Evolutionary conservation across 2,797 vertebrate species (phyloP).

Genomic region (Lepilemur septentrionalis): DNA sequence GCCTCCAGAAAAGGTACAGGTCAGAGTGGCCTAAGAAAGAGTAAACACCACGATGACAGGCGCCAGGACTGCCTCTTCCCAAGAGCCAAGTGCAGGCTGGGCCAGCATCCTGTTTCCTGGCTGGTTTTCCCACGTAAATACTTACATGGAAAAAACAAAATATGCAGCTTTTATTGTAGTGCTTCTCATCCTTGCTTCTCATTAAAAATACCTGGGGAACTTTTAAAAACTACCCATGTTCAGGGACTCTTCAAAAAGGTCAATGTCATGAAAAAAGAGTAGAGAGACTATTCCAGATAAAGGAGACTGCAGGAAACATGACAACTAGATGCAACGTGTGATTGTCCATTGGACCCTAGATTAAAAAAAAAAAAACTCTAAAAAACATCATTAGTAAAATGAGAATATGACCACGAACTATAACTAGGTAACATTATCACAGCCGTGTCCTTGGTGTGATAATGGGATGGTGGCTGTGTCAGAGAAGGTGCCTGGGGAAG

Average conservation of each 20-base stretch:
- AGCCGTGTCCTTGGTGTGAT: not conserved
- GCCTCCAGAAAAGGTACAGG: not conserved
- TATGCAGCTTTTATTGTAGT: rapidly evolving
- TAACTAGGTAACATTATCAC: not conserved
- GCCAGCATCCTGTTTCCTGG: not conserved
- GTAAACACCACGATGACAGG: not conserved
- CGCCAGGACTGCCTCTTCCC: not conserved
- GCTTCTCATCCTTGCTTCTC: not conserved
- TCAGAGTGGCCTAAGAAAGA: not conserved
- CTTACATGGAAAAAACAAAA: not conserved
- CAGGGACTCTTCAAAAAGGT: not conserved
- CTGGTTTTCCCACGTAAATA: not conserved
- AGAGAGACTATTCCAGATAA: not conserved
- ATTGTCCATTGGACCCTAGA: not conserved
- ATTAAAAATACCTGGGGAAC: not conserved
- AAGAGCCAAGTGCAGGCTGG: not conserved
- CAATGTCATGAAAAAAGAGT: not conserved
- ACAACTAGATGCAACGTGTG: not conserved
- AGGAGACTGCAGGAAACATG: not conserved
- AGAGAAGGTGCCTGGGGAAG: not conserved
- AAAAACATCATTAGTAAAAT: not conserved
- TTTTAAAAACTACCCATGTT: not conserved
- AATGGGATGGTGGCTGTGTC: not conserved
- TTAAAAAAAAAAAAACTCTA: not conserved
- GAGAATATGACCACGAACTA: not conserved